Base-by-base conservation (phyloP, 2,113 vertebrate species). In the Steatornis caripensis region DNA sequence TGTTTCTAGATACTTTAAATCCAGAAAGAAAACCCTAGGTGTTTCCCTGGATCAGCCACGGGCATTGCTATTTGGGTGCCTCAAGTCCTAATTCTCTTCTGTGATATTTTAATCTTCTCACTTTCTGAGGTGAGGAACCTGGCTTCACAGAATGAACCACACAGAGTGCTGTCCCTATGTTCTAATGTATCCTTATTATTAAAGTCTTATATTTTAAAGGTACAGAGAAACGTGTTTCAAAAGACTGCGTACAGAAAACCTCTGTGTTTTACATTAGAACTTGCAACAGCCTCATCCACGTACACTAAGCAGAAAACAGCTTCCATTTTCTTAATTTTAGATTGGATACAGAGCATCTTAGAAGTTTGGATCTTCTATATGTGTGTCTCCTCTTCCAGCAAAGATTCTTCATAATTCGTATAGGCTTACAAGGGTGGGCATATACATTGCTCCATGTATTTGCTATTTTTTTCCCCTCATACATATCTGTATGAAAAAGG, bases 271-370 rank as follows among this genome's bases (percentile, higher is more conserved):
- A 23, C 29, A 6, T 84, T 58, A 66, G 26, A 80, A 84, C 53
- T 26, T 65, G 37, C 22, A 77, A 17, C 16, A 57, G 27, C 34
- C 23, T 90, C 18, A 21, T 84, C 46, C 43, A 37, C 10, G 21
- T n/a, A 39, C 10, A 29, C 26, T 48, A 46, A 57, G 15, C 41
- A 58, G 43, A 65, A 80, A 87, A 61, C 29, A 61, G 14, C n/a
- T 90, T 84, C 68, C 46, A 54, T 69, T 89, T 87, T 36, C 78
- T 64, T 37, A 12, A 29, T 71, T 94, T 89, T 75, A 51, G 15
- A 19, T 37, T 57, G 34, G 37, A 62, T 55, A 61, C 24, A 26
- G 22, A 81, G 22, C 34, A 64, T 16, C 37, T 92, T 45, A 23
- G 54, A 84, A 57, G 11, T 62, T 36, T 1, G 1, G 12, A 10